Percentiles rank a stretch among this genome's conserved stretches.
These are phyloP conservation scores for Bombyx mandarina DNA, from an alignment of 1,140 invertebrate species.

Conservation along the genomic window DNA sequence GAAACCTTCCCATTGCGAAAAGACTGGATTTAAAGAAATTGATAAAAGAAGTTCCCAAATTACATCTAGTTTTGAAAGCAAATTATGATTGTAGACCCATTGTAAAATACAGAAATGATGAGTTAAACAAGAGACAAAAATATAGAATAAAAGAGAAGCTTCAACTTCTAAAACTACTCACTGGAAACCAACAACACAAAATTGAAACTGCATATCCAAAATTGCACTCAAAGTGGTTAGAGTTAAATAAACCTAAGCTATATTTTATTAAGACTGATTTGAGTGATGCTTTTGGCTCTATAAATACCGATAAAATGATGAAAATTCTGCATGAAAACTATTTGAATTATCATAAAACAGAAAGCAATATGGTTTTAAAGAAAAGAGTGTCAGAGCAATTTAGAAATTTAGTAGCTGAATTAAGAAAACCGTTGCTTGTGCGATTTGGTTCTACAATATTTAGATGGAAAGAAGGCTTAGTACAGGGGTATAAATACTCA, in stretches of 20 bases:
- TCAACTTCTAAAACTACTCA: slow-evolving; percentile 37
- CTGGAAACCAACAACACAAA: slow-evolving; percentile 25
- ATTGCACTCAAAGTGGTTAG: slow-evolving; percentile 43
- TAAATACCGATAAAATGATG: slow-evolving; percentile 44
- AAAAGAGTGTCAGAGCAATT: slow-evolving; percentile 42
- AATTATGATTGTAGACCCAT: slow-evolving; percentile 56
- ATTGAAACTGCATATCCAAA: slow-evolving; percentile 36
- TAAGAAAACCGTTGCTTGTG: slow-evolving; percentile 51
- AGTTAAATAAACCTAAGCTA: slow-evolving; percentile 44
- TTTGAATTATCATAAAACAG: slow-evolving; percentile 33
- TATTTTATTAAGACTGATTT: slow-evolving; percentile 67
- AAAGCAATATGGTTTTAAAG: slow-evolving; percentile 32
- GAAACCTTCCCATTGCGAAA: slow-evolving; percentile 20
- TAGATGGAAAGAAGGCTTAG: slow-evolving; percentile 60
- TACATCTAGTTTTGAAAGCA: slow-evolving; percentile 57
- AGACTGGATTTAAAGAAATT: slow-evolving; percentile 33
- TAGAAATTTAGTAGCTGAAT: slow-evolving; percentile 46
- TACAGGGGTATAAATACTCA: slow-evolving; percentile 67
- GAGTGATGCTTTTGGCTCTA: slow-evolving; percentile 64
- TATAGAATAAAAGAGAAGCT: slow-evolving; percentile 48
- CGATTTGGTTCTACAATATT: slow-evolving; percentile 56
- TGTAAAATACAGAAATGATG: slow-evolving; percentile 52
- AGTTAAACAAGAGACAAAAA: slow-evolving; percentile 29
- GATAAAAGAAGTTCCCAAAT: slow-evolving; percentile 49
- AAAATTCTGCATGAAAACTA: slow-evolving; percentile 44